Evolutionary conservation across 1,140 invertebrate genomes (phyloP).

Genomic region (Heliconius congener): DNA sequence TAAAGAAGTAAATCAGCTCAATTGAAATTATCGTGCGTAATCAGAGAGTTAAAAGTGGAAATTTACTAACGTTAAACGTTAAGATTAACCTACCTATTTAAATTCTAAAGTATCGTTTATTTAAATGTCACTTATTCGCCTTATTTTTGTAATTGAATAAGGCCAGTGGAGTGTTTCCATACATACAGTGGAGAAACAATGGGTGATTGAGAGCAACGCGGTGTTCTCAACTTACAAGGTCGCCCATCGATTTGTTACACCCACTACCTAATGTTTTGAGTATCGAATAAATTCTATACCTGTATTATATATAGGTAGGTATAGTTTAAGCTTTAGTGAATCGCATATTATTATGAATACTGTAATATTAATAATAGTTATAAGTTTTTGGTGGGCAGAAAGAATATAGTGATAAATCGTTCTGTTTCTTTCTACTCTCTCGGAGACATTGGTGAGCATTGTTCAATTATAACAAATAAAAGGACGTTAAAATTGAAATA

Average conservation of each 20-base stretch:
- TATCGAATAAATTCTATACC: background rate
- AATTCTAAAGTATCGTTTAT: background rate
- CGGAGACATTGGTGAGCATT: no score
- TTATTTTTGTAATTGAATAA: conserved; percentile 12
- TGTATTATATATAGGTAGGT: background rate
- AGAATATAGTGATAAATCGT: no score
- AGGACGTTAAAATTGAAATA: no score
- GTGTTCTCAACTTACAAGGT: conserved; percentile 21
- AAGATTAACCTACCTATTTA: background rate
- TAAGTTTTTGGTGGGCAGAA: background rate
- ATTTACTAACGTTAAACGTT: background rate
- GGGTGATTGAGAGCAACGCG: conserved; percentile 20
- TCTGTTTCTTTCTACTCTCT: no score
- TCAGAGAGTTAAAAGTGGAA: no score
- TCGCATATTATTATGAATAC: background rate
- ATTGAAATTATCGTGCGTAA: no score
- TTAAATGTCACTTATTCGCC: background rate
- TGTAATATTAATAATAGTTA: background rate
- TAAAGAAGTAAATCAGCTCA: no score
- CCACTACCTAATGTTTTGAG: background rate
- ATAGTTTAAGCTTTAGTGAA: background rate
- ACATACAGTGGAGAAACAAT: conserved; percentile 17
- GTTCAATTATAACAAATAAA: no score
- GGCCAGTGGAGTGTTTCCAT: background rate
- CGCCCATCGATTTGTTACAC: conserved; percentile 20